Percentiles rank a stretch among this genome's conserved stretches.
Conservation (phyloP, 2,888 invertebrate species). For the Anagyrus pseudococci region DNA sequence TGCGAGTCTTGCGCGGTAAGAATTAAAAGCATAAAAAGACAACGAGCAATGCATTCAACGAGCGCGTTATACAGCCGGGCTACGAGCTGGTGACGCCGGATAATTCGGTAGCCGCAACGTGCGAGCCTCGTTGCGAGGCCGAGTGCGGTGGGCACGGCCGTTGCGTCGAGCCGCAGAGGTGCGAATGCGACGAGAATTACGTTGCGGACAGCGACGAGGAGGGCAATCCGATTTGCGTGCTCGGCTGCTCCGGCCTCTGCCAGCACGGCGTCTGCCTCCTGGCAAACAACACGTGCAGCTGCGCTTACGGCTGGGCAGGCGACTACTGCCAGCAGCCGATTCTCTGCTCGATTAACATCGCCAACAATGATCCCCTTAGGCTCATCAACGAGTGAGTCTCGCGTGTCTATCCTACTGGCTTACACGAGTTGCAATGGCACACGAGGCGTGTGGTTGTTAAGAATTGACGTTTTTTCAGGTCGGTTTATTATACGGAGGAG, state of each 20-base stretch:
- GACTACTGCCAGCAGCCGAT: conserved; percentile 41
- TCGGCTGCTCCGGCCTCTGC: conserved; percentile 32
- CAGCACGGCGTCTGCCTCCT: conserved; percentile 37
- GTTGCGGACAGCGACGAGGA: conserved; percentile 27
- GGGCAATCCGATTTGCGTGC: conserved; percentile 34
- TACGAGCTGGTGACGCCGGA: conserved; percentile 52
- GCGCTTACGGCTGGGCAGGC: conserved; percentile 49
- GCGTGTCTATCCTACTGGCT: not conserved
- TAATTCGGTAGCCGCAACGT: conserved; percentile 62
- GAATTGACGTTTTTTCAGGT: too few species aligned
- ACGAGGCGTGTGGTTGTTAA: too few species aligned
- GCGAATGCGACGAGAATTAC: conserved; percentile 50
- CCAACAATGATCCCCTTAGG: conserved; percentile 3
- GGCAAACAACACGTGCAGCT: conserved; percentile 36
- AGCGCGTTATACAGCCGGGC: conserved; percentile 36
- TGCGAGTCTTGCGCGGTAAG: conserved; percentile 37
- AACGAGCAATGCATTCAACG: too few species aligned
- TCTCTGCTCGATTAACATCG: conserved; percentile 38
- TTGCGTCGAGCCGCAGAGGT: conserved; percentile 51
- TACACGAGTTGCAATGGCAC: not conserved
- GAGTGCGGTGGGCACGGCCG: conserved; percentile 64
- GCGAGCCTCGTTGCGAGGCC: conserved; percentile 67
- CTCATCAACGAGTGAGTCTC: conserved; percentile 21
- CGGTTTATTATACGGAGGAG: too few species aligned
- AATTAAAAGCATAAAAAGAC: too few species aligned